A percentile compares a stretch with the other conserved stretches of the same genome.
phyloP scores from a whole-genome alignment of 2,113 vertebrate genomes.

The Gorsachius goisagi region DNA sequence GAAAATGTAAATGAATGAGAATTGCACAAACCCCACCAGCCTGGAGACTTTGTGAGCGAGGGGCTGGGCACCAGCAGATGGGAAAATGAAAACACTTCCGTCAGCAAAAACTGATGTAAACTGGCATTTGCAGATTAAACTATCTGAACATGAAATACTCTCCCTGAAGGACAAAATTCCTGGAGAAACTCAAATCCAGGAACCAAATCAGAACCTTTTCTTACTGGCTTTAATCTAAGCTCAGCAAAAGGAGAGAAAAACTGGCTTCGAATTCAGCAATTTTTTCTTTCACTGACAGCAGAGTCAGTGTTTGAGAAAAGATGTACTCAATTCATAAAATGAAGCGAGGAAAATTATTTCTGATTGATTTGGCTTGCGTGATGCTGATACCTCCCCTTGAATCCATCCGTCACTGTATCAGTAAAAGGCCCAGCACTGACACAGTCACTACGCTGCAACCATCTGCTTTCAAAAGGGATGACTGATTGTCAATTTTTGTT shows the following conservation, averaged over 20 bases:
- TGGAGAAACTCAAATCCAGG: not conserved
- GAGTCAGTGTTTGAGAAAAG: not conserved
- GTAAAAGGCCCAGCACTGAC: not conserved
- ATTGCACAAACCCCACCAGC: not conserved
- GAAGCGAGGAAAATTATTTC: not conserved
- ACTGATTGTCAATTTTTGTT: not conserved
- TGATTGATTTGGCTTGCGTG: not conserved
- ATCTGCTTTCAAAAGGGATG: not conserved
- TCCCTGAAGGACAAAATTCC: not conserved
- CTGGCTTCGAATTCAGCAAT: not conserved
- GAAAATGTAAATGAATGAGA: not conserved
- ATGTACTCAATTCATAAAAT: not conserved
- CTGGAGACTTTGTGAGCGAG: not conserved
- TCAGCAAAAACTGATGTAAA: not conserved
- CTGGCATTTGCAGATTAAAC: not conserved
- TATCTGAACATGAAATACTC: not conserved
- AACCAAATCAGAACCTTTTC: not conserved
- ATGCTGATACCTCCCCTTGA: not conserved
- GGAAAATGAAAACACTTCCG: not conserved
- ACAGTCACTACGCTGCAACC: not conserved
- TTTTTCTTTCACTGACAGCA: not conserved
- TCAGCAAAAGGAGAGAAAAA: not conserved
- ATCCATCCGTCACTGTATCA: not conserved
- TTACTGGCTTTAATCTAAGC: not conserved
- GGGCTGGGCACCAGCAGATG: not conserved